A percentile compares a stretch with the other conserved stretches of the same genome.
Conservation (phyloP, 2,113 vertebrate species). For the Xiphophorus hellerii region DNA sequence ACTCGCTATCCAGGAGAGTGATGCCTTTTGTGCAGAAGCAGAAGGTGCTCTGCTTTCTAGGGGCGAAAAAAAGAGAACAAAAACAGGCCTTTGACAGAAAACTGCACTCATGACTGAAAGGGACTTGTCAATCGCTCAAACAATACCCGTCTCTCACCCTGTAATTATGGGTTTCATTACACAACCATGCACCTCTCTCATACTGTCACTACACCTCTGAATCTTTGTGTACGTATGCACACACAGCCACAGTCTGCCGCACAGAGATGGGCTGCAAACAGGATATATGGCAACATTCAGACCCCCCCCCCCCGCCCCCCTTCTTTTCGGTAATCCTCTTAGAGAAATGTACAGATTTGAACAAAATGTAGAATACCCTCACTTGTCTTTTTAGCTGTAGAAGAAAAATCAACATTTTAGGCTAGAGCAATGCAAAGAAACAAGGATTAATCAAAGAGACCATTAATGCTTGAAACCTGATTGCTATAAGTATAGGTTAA, state of each 20-base stretch:
- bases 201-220: constrained; percentile 56
- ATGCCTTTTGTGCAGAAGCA: constrained; percentile 58
- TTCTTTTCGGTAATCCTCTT: constrained; percentile 58
- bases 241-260: constrained; percentile 2
- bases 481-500: not conserved
- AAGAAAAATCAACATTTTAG: constrained; percentile 23
- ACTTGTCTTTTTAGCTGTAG: constrained; percentile 40
- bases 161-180: constrained; percentile 79
- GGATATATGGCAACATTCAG: constrained; percentile 35
- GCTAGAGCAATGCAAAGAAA: constrained; percentile 40
- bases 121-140: constrained; percentile 73
- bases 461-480: not conserved
- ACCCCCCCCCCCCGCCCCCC: not conserved
- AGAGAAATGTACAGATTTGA: constrained; percentile 60
- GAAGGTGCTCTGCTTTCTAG: constrained; percentile 47
- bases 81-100: constrained; percentile 68
- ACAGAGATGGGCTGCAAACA: constrained; percentile 38
- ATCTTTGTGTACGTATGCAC: constrained; percentile 26
- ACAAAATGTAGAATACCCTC: constrained; percentile 55
- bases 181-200: constrained; percentile 51
- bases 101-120: constrained; percentile 70
- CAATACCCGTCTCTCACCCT: constrained; percentile 62
- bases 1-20: constrained; percentile 59
- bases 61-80: constrained; percentile 16
- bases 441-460: not conserved